A percentile compares a stretch with the other conserved stretches of the same genome.
Evolutionary conservation across 2,113 vertebrate species (phyloP).

Genomic region (Puma concolor): DNA sequence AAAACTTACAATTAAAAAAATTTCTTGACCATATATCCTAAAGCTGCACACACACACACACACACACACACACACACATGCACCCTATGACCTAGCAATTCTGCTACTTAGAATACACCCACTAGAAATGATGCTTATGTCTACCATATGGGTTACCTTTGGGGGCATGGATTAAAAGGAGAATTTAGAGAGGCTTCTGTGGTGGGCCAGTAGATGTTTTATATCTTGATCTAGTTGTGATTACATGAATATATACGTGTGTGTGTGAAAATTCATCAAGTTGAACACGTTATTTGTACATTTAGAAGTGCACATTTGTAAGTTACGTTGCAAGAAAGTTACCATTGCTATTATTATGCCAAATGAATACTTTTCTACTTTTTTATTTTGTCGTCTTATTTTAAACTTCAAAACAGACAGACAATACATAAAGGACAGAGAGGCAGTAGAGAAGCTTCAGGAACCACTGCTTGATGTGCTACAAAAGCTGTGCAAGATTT

Average conservation of each 20-base stretch:
- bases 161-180: not conserved
- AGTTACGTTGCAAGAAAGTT: not conserved
- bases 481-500: constrained; percentile 93
- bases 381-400: constrained; percentile 20
- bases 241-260: not conserved
- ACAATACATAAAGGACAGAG: constrained; percentile 94
- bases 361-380: not conserved
- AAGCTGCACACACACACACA: not conserved
- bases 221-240: not conserved
- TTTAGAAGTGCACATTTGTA: not conserved
- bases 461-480: constrained; percentile 94
- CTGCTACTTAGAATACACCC: not conserved
- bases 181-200: not conserved
- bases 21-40: not conserved
- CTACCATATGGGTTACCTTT: not conserved
- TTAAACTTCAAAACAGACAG: constrained; percentile 88
- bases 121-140: not conserved
- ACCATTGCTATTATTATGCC: not conserved
- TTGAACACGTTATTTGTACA: not conserved
- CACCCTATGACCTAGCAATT: not conserved
- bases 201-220: not conserved
- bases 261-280: not conserved
- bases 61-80: not conserved
- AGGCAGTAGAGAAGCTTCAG: constrained; percentile 95
- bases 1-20: not conserved